phyloP scores from a whole-genome alignment of 2,113 vertebrate species.

The Callionymus lyra region DNA sequence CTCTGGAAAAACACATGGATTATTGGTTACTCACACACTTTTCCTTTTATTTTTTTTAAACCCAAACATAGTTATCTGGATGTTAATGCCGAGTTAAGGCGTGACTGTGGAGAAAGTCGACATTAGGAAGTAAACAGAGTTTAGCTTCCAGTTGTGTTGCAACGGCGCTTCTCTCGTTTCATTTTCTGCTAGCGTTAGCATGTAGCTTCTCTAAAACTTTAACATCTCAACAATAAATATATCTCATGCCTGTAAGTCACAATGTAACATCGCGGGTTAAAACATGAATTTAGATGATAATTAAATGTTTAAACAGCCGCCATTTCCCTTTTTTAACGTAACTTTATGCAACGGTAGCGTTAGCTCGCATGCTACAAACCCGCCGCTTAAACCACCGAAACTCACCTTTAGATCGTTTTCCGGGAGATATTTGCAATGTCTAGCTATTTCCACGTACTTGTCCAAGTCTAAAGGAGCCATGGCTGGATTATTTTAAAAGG shows the following conservation, averaged over 20 bases:
- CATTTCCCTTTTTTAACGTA: slow-evolving; percentile 7
- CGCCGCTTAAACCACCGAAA: background rate
- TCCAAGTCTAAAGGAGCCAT: slow-evolving; percentile 94
- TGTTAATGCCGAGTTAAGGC: too few relatives aligned
- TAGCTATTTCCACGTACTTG: slow-evolving; percentile 93
- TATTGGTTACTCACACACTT: too few relatives aligned
- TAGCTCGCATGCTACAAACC: background rate
- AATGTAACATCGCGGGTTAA: too few relatives aligned
- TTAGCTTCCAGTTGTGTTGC: too few relatives aligned
- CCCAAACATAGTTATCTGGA: too few relatives aligned
- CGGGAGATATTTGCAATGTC: slow-evolving; percentile 92
- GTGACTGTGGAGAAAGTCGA: too few relatives aligned
- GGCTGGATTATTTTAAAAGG: too few relatives aligned
- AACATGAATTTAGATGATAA: background rate
- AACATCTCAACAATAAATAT: background rate
- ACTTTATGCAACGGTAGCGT: too few relatives aligned
- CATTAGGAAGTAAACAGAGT: too few relatives aligned
- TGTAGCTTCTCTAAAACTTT: background rate
- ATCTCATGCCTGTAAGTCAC: background rate
- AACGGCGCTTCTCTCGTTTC: background rate
- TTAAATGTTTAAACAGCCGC: slow-evolving; percentile 23
- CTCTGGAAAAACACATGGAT: slow-evolving; percentile 61
- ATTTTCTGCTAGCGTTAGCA: slow-evolving; percentile 10
- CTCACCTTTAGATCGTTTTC: slow-evolving; percentile 93
- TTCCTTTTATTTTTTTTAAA: too few relatives aligned